phyloP scores from a whole-genome alignment of 1,140 invertebrate species.

The Hylaeus volcanicus region DNA sequence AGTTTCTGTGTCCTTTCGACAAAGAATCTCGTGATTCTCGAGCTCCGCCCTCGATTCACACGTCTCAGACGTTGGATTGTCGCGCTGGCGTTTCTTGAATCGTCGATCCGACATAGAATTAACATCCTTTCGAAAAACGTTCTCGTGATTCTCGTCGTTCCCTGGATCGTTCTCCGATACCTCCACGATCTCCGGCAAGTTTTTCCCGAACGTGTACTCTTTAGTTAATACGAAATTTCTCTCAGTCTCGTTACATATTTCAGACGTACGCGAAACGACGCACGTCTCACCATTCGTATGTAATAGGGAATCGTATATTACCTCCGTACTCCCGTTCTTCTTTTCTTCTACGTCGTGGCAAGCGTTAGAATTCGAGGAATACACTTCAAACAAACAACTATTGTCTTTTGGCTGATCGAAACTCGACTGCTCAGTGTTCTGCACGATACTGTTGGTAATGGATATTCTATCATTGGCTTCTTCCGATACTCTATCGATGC shows the following conservation, averaged over 20 bases:
- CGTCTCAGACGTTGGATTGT: slow-evolving; percentile 48
- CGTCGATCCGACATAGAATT: slow-evolving; percentile 52
- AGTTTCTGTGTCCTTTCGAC: slow-evolving; percentile 54
- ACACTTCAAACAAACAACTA: slow-evolving; percentile 2
- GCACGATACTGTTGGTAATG: background rate
- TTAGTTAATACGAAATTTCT: slow-evolving; percentile 43
- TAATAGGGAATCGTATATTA: background rate
- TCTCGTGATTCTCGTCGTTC: slow-evolving; percentile 65
- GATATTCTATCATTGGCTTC: background rate
- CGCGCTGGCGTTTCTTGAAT: slow-evolving; percentile 56
- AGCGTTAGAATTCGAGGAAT: slow-evolving; percentile 34
- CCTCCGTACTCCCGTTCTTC: slow-evolving; percentile 32
- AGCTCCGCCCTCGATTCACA: slow-evolving; percentile 62
- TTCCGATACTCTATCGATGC: slow-evolving; percentile 3
- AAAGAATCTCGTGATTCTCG: slow-evolving; percentile 68
- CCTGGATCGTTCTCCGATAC: slow-evolving; percentile 54
- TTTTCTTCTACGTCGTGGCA: slow-evolving; percentile 29
- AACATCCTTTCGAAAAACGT: slow-evolving; percentile 60
- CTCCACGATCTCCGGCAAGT: slow-evolving; percentile 34
- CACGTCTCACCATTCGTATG: slow-evolving; percentile 10
- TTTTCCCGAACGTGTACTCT: slow-evolving; percentile 45
- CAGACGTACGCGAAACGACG: background rate
- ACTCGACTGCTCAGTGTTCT: background rate
- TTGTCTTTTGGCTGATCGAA: background rate
- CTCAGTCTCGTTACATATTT: slow-evolving; percentile 46